Evolutionary conservation across 2,797 vertebrate species (phyloP), one percentile per base, ranked within the genome.

Genomic region (Coreius guichenoti): DNA sequence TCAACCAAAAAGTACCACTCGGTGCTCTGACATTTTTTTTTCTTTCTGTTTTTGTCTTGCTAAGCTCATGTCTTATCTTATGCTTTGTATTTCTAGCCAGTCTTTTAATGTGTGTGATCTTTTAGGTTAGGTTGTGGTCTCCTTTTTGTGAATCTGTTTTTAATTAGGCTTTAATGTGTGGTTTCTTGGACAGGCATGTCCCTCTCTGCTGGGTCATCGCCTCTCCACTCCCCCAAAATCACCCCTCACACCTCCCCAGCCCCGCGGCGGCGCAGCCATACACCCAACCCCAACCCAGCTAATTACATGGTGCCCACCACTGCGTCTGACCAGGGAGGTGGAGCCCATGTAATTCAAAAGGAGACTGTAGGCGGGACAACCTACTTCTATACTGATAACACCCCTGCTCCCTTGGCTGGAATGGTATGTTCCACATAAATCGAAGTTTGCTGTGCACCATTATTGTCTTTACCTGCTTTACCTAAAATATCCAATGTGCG

Each of bases 331-430:
- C 96, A 95, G 80, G 95, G 94, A 84, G 95, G 94, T 86, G 92
- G 96, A 82, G 91, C 96, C 84, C 97, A 98, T 92, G 95, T 99
- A 77, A 99, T 99, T 90, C 98, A 99, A 94, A 99, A 99, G 93
- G 98, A 99, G 94, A 99, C 98, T 67, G 98, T 99, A 45, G 98
- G 98, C 79, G 98, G 98, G 89, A 99, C 98, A 29, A 99, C 98
- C 0, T 99, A 99, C 93, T 99, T 99, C 95, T 99, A 99, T 92
- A 99, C 98, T 7, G 98, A 99, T 91, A 97, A 98, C 93, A 97
- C 98, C 88, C 98, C 98, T 75, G 96, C 96, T 84, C 98, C 98
- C 82, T 92, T 98, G 94, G 93, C 97, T 49, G 98, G 98, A 93
- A 99, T 99, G 98, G 98, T 99, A 96, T 12, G 92, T 87, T 63